Conservation (phyloP, 2,797 vertebrate species). For the Pipistrellus kuhlii region DNA sequence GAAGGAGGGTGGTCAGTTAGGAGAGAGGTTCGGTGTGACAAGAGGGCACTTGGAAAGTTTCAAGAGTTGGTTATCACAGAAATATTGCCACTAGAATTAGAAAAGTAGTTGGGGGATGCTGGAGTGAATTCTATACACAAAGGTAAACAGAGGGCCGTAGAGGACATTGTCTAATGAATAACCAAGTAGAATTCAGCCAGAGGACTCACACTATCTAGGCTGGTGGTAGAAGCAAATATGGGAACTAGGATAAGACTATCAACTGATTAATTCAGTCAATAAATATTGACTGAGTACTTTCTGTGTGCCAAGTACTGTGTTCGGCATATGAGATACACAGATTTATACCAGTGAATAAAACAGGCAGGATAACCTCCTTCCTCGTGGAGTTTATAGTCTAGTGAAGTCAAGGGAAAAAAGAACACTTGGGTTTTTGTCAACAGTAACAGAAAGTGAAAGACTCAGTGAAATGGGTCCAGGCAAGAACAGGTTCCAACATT, state of each 20-base stretch:
- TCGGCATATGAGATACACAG: constrained; percentile 39
- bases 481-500: constrained; percentile 32
- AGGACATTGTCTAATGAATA: constrained; percentile 30
- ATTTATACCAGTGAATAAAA: constrained; percentile 28
- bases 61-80: constrained; percentile 21
- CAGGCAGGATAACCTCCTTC: neutral
- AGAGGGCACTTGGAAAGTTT: constrained; percentile 31
- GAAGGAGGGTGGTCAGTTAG: constrained; percentile 11
- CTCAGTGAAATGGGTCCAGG: constrained; percentile 26
- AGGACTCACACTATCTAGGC: constrained; percentile 28
- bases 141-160: constrained; percentile 27
- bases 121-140: neutral
- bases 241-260: neutral
- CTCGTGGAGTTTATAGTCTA: constrained; percentile 24
- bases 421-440: neutral
- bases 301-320: neutral
- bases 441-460: neutral
- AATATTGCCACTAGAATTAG: constrained; percentile 34
- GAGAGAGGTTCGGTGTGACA: constrained; percentile 49
- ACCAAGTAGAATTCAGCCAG: constrained; percentile 21
- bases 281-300: constrained; percentile 46
- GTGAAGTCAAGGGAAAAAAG: neutral
- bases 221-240: constrained; percentile 14
- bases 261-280: neutral
- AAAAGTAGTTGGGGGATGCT: neutral